These are phyloP conservation scores for Chlorodrepanis virens DNA, from an alignment of 2,113 vertebrate species.

Conservation along the genomic window DNA sequence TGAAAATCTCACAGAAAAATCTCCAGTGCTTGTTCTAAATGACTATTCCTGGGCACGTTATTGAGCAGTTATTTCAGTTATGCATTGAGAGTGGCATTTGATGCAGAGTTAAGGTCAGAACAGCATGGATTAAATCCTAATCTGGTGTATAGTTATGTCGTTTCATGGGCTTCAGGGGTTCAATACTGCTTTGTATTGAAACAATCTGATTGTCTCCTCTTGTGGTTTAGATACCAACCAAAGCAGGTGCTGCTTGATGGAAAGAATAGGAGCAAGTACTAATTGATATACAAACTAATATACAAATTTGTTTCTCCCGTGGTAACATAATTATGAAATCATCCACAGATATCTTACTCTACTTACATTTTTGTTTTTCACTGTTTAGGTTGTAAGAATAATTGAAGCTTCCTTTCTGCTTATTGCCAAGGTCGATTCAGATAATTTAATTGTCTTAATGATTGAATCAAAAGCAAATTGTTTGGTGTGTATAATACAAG, in stretches of 20 bases:
- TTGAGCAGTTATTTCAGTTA: neutral
- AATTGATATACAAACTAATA: neutral
- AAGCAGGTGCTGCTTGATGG: neutral
- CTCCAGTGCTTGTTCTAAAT: neutral
- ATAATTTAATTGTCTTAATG: neutral
- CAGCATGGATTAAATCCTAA: neutral
- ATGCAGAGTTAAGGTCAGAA: neutral
- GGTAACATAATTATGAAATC: neutral
- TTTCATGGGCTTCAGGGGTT: neutral
- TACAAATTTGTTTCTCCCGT: neutral
- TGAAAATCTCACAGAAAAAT: neutral
- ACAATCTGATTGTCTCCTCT: neutral
- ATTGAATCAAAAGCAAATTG: neutral
- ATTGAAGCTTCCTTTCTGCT: neutral
- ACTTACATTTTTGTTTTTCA: neutral
- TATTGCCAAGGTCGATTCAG: neutral
- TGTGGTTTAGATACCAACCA: neutral
- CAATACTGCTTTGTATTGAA: neutral
- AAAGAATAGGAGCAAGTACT: neutral
- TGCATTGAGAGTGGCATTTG: neutral
- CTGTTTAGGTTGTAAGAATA: neutral
- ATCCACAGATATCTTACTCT: neutral
- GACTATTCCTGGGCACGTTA: neutral
- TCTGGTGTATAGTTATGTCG: neutral
- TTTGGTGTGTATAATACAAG: neutral